Percentiles rank a stretch among this genome's conserved stretches.
Conservation (phyloP, 2,113 vertebrate genomes). For the Hydrochoerus hydrochaeris region DNA sequence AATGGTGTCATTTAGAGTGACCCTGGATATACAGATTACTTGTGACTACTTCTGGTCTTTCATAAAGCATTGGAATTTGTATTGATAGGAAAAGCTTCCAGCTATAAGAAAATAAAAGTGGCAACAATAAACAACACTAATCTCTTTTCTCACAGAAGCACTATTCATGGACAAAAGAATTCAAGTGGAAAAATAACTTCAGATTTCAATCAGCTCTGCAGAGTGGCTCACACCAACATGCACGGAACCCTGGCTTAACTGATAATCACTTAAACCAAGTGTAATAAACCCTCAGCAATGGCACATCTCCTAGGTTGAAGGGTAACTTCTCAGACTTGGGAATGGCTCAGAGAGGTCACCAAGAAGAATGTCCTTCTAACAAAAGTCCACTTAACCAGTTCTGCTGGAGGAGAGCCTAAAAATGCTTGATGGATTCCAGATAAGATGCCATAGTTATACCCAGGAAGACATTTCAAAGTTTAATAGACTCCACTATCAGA, state of each 20-base stretch:
- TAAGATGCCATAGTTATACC: background rate
- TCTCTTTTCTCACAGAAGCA: conserved; percentile 26
- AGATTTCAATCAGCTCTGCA: conserved; percentile 60
- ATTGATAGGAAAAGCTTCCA: conserved; percentile 49
- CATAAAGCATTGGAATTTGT: conserved; percentile 48
- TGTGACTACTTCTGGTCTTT: conserved; percentile 38
- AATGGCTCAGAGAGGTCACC: background rate
- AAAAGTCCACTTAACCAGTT: background rate
- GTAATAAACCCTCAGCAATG: background rate
- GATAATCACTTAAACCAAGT: background rate
- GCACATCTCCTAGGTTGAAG: background rate
- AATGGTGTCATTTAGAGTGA: conserved; percentile 36
- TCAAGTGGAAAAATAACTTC: conserved; percentile 68
- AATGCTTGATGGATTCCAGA: background rate
- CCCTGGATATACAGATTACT: conserved; percentile 21
- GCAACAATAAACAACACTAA: conserved; percentile 50
- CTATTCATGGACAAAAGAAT: conserved; percentile 59
- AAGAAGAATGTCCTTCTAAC: background rate
- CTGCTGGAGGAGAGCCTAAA: background rate
- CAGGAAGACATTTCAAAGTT: background rate
- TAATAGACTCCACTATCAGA: background rate
- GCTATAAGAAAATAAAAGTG: conserved; percentile 57
- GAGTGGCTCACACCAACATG: conserved; percentile 32
- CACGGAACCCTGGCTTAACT: background rate
- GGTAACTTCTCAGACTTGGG: background rate